These are phyloP conservation scores for Asobara japonica DNA, from an alignment of 1,140 invertebrate species.

Conservation along the genomic window DNA sequence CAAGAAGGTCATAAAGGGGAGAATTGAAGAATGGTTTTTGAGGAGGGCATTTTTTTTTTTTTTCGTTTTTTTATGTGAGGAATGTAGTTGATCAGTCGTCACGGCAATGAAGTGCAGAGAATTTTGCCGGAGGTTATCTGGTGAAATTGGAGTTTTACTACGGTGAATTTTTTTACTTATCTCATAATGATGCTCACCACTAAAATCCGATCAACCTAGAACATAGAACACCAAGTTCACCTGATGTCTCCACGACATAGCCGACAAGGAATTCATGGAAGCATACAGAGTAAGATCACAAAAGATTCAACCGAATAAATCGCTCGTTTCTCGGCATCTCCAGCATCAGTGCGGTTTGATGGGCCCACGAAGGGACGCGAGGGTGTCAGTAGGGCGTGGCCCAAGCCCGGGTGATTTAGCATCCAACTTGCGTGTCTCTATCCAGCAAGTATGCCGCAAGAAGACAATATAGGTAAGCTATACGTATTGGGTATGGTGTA, in stretches of 20 bases:
- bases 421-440: conserved; percentile 63
- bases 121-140: too few species aligned
- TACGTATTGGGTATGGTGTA: conserved; percentile 18
- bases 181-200: too few species aligned
- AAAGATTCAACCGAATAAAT: conserved; percentile 11
- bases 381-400: conserved; percentile 59
- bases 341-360: conserved; percentile 34
- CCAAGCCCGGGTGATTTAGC: conserved; percentile 60
- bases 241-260: background rate
- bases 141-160: too few species aligned
- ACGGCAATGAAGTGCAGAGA: too few species aligned
- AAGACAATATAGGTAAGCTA: conserved; percentile 25
- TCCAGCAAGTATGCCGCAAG: conserved; percentile 38
- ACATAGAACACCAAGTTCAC: background rate
- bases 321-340: conserved; percentile 19
- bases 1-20: too few species aligned
- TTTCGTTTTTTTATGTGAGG: too few species aligned
- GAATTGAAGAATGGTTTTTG: too few species aligned
- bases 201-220: too few species aligned
- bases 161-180: too few species aligned
- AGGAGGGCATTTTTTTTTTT: too few species aligned
- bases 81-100: too few species aligned
- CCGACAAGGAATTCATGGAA: background rate
- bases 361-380: conserved; percentile 44
- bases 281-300: background rate